Evolutionary conservation across 2,113 vertebrate genomes (phyloP), one percentile per base, ranked within the genome.

Genomic region (Zosterops hypoxanthus): DNA sequence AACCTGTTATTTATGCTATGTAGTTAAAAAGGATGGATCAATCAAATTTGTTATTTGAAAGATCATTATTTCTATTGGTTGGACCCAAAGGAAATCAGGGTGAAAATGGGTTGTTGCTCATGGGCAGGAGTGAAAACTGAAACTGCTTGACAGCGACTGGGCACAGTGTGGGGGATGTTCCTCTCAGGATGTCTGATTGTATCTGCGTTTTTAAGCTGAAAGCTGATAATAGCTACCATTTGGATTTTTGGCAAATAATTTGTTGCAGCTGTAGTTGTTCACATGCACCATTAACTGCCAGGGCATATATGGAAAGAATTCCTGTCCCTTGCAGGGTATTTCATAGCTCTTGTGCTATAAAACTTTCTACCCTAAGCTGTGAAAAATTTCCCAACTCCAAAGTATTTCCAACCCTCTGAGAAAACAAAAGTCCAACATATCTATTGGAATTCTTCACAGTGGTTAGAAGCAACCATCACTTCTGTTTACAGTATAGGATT

Each of bases 401-500:
- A 24, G 5, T 83, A 53, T 73, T 89, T 71, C 64, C 47, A 80
- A 10, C 55, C 42, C 82, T 95, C 90, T 50, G 44, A 91, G 65
- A 59, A 86, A 92, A 56, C 44, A 77, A 59, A 69, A 72, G n/a
- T 41, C 65, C 36, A 92, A 29, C n/a, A 15, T 24, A 57, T 28
- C 49, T 84, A 88, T 97, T 96, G 94, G 77, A 95, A 97, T 97
- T 97, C 86, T 86, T 91, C 65, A 91, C 88, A 76, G 87, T 39
- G 64, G 85, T 92, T 91, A 86, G 92, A 94, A 97, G 88, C 75
- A 97, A 97, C 53, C 63, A 88, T 73, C 84, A 70, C 96, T 97
- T 98, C 92, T 97, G 94, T 97, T 97, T 96, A 92, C 88, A 95
- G 77, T 68, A 47, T 28, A 95, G 79, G 90, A 86, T 93, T 97